Percentiles rank a stretch among this genome's conserved stretches.
Conservation (phyloP, 2,113 vertebrate species). For the Lepus timidus region DNA sequence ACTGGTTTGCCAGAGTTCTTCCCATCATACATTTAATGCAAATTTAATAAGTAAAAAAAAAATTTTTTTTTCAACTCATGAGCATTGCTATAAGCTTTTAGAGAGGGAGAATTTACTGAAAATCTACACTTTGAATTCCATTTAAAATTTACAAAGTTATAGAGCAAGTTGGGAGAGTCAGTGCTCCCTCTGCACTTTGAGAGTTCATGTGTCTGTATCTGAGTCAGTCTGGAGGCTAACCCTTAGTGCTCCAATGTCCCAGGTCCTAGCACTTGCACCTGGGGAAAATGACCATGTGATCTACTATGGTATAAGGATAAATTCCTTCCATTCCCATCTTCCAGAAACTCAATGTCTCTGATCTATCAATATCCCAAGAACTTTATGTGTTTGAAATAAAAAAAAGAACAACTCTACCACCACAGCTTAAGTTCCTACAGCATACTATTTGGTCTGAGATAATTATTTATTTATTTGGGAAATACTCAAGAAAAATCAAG, state of each 20-base stretch:
- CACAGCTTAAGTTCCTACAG: background rate
- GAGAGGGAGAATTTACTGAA: slow-evolving; percentile 12
- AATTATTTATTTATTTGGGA: background rate
- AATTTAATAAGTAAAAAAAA: background rate
- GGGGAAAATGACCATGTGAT: background rate
- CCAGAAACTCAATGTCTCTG: background rate
- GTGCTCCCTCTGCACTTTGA: background rate
- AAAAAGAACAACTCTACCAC: background rate
- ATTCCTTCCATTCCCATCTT: background rate
- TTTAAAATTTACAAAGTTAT: slow-evolving; percentile 7
- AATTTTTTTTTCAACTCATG: background rate
- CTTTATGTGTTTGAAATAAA: background rate
- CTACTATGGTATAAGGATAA: background rate
- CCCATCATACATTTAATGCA: background rate
- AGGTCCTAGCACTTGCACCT: background rate
- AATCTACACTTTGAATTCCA: background rate
- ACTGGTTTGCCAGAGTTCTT: background rate
- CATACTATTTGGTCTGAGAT: background rate
- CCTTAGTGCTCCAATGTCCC: too few species aligned
- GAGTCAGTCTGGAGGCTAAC: background rate
- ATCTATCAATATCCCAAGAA: background rate
- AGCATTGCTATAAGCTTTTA: background rate
- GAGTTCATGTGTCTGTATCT: background rate
- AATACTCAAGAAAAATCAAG: background rate
- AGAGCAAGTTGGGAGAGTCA: background rate